A percentile compares a stretch with the other conserved stretches of the same genome.
Evolutionary conservation across 2,113 vertebrate species (phyloP).

Genomic region (Python bivittatus): DNA sequence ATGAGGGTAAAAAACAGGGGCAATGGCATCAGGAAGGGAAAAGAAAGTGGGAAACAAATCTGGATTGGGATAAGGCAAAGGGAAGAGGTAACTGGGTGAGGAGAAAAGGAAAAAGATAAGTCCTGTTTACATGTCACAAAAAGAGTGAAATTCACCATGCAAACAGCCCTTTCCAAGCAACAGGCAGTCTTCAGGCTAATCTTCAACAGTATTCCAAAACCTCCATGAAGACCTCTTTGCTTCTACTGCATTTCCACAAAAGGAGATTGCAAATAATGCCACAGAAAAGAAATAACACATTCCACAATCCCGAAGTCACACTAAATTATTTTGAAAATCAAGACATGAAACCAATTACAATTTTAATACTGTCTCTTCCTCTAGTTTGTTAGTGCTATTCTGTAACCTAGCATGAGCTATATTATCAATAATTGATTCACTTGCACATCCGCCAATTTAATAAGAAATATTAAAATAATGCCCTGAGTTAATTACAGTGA

Average conservation of each 20-base stretch:
- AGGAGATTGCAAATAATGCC: neutral
- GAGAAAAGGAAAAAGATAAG: neutral
- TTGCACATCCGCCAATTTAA: neutral
- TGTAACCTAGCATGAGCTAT: neutral
- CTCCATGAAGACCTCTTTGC: neutral
- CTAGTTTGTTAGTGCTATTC: neutral
- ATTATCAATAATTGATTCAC: neutral
- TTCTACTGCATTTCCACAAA: neutral
- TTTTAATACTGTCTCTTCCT: neutral
- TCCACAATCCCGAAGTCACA: neutral
- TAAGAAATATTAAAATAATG: neutral
- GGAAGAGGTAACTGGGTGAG: neutral
- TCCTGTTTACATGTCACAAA: neutral
- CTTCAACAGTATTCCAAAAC: neutral
- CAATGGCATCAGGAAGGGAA: neutral
- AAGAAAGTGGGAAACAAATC: neutral
- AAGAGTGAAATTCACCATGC: neutral
- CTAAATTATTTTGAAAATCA: neutral
- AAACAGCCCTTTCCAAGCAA: neutral
- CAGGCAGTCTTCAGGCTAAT: neutral
- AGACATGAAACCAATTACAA: neutral
- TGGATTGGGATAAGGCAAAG: neutral
- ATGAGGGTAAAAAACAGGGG: neutral
- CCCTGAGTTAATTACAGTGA: neutral
- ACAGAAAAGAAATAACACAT: neutral